These are phyloP conservation scores for Polylopha cassiicola DNA, from an alignment of 2,888 invertebrate genomes.

Conservation along the genomic window DNA sequence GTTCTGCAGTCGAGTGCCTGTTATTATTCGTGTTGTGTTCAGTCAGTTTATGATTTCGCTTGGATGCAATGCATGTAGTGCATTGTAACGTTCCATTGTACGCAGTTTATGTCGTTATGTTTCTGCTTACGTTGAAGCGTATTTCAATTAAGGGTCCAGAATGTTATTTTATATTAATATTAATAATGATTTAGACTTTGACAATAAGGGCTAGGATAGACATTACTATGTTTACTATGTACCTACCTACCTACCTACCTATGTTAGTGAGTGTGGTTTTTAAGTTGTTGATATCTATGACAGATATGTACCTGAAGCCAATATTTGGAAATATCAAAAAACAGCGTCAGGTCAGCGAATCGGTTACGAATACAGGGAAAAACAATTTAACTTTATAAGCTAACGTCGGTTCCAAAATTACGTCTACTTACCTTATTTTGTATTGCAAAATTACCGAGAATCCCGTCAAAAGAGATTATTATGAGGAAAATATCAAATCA, in stretches of 20 bases:
- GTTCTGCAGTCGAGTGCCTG: slow-evolving; percentile 21
- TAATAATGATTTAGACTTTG: slow-evolving; percentile 1
- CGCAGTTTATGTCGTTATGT: slow-evolving; percentile 16
- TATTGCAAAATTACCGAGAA: no score
- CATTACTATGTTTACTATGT: neutral
- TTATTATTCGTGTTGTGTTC: slow-evolving; percentile 23
- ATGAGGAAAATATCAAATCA: no score
- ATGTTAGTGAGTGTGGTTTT: neutral
- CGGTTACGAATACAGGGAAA: no score
- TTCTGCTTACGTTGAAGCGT: slow-evolving; percentile 19
- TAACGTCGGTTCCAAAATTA: no score
- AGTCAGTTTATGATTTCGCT: slow-evolving; percentile 26
- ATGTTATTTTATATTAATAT: neutral
- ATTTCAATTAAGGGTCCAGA: slow-evolving; percentile 5
- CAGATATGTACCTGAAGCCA: no score
- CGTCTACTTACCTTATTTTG: no score
- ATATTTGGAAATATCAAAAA: no score
- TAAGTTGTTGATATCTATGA: no score
- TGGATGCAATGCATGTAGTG: slow-evolving; percentile 25
- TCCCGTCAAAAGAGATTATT: no score
- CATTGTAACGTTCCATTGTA: slow-evolving; percentile 25
- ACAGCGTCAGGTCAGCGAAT: no score
- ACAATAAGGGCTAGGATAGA: neutral
- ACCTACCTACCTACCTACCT: slow-evolving; percentile 1
- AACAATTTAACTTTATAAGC: no score